Base-by-base conservation (phyloP, 2,797 vertebrate species). In the Kryptolebias ocellatus region DNA sequence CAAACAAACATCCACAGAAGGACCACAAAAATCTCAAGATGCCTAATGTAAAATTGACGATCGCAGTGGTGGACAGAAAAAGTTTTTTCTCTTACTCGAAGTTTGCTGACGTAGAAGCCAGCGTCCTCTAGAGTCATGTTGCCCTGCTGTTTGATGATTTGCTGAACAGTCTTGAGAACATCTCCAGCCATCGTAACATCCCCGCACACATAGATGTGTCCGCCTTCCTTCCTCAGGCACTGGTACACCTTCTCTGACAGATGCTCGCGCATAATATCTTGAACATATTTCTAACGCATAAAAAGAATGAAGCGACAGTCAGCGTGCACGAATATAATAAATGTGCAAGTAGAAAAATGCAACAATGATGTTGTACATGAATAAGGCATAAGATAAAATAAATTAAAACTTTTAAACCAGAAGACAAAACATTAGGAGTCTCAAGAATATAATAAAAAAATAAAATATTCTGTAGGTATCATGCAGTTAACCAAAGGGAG, bases 121-220 rank as follows among this genome's bases (percentile, higher is more conserved):
- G 97, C 96, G 1, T 97, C 95, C 88, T 99, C 98, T 4, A 92
- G 88, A 0, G 92, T 94, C 90, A 99, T 94, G 83, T 91, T 94
- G 70, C 96, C 98, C 66, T 98, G 94, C 84, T 96, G 94, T 70
- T 94, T 94, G 84, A 96, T 83, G 72, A 99, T 95, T 72, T 93
- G 92, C 89, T 99, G 98, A 75, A 99, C 57, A 0, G 96, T 95
- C 92, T 99, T 99, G 70, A 99, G 95, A 53, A 99, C 98, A 0
- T 99, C 98, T 0, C 97, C 97, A 0, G 98, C 98, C 98, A 99
- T 99, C 17, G 96, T 98, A 53, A 99, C 98, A 0, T 99, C 98
- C 16, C 98, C 98, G 0, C 98, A 99, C 65, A 99, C 96, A 0
- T 99, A 99, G 78, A 99, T 93, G 92, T 99, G 98, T 56, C 98